These are phyloP conservation scores for Percina caprodes DNA, from an alignment of 2,113 vertebrate genomes.

Conservation along the genomic window DNA sequence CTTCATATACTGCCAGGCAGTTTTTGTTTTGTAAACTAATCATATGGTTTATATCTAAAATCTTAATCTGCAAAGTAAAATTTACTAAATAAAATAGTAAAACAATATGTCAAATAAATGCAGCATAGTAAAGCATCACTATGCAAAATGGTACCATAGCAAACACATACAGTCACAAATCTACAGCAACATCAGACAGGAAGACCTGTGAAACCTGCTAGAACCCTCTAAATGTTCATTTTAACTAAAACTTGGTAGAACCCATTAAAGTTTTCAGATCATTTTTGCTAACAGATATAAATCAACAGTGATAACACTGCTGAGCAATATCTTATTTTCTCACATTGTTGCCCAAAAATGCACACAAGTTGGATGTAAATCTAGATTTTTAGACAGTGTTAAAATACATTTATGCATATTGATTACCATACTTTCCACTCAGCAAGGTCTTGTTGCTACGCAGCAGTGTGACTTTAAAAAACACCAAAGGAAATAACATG, in stretches of 20 bases:
- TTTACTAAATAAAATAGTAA: too few relatives aligned
- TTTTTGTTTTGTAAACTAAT: not conserved
- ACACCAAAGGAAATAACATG: not conserved
- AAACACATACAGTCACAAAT: not conserved
- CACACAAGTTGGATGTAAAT: not conserved
- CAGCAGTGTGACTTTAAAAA: not conserved
- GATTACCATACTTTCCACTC: not conserved
- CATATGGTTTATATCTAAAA: not conserved
- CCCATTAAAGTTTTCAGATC: not conserved
- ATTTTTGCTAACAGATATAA: not conserved
- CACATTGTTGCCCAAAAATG: not conserved
- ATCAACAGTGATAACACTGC: not conserved
- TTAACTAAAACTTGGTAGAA: not conserved
- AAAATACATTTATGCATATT: slow-evolving; percentile 3
- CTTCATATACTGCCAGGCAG: not conserved
- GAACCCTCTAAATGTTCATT: not conserved
- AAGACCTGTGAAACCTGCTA: not conserved
- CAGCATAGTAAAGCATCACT: not conserved
- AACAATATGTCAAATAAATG: not conserved
- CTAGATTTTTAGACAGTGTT: not conserved
- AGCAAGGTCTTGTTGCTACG: slow-evolving; percentile 16
- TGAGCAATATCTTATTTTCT: not conserved
- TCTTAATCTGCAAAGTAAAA: not conserved
- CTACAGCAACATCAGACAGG: not conserved
- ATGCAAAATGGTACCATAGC: not conserved